Evolutionary conservation across 2,113 vertebrate genomes (phyloP).

Genomic region (Seriola quinqueradiata): DNA sequence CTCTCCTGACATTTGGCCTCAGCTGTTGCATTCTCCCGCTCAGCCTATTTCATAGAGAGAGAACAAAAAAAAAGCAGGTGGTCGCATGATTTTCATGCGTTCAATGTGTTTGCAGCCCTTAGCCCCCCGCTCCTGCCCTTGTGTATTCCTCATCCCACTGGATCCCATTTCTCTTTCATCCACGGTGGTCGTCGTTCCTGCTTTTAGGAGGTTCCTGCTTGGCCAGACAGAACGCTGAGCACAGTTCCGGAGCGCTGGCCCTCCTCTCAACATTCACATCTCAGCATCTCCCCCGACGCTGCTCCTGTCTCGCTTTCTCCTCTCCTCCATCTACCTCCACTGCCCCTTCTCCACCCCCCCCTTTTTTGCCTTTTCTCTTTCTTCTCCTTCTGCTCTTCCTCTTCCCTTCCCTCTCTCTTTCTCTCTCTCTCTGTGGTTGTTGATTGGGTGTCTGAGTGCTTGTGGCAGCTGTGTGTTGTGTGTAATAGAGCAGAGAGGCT

Average conservation of each 20-base stretch:
- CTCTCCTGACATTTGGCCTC: slow-evolving; percentile 22
- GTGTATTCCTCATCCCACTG: slow-evolving; percentile 56
- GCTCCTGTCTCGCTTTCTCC: slow-evolving; percentile 72
- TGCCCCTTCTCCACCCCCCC: slow-evolving; percentile 67
- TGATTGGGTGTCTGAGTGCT: slow-evolving; percentile 99
- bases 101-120: slow-evolving; percentile 61
- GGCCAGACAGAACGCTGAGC: slow-evolving; percentile 90
- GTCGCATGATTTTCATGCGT: slow-evolving; percentile 58
- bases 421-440: slow-evolving; percentile 91
- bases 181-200: slow-evolving; percentile 44
- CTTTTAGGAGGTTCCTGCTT: slow-evolving; percentile 84
- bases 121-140: slow-evolving; percentile 39
- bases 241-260: slow-evolving; percentile 84
- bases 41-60: slow-evolving; percentile 33
- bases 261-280: slow-evolving; percentile 77
- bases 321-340: slow-evolving; percentile 86
- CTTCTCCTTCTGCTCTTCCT: slow-evolving; percentile 73
- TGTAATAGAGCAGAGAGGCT: slow-evolving; percentile 99
- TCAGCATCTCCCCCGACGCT: slow-evolving; percentile 62
- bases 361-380: slow-evolving; percentile 43
- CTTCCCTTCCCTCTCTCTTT: slow-evolving; percentile 48
- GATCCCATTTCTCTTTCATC: slow-evolving; percentile 73
- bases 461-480: slow-evolving; percentile 99
- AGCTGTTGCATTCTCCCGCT: slow-evolving; percentile 36
- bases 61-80: slow-evolving; percentile 55